Evolutionary conservation across 2,888 invertebrate species (phyloP), one percentile per base, ranked within the genome.

Genomic region (Suillia variegata): DNA sequence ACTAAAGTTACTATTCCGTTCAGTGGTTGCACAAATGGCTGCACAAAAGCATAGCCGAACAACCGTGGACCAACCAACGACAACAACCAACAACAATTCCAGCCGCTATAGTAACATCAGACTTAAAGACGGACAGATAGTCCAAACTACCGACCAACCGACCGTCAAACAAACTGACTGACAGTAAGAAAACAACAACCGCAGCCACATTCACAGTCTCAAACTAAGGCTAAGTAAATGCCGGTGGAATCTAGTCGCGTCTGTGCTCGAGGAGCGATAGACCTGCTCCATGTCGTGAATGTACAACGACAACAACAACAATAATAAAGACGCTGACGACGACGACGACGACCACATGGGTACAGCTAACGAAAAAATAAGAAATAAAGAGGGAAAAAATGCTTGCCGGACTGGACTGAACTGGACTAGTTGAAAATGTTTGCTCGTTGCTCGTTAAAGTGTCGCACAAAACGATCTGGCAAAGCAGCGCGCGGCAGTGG

Each of bases 401-500:
- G 31, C 31, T 31, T 6, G 6, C 6, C 12, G 12, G 31, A 31
- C 31, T 31, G 6, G 31, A n/a, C 15, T 6, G 38, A 34, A n/a
- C 58, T 50, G 13, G 56, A 48, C 26, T 33, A 33, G 47, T 57
- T 52, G 54, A 49, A n/a, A n/a, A 58, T 49, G 54, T 34, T 49
- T 22, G 54, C 22, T 49, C 15, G 22, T 17, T 10, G 54, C 58
- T 54, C 54, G 58, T 54, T 58, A 54, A 54, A 58, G 49, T 58
- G 58, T 54, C 58, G 54, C 59, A 51, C 59, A 58, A 58, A 54
- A 54, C 54, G 59, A 59, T 59, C 50, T 17, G n/a, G n/a, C n/a
- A n/a, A n/a, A n/a, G n/a, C n/a, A n/a, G n/a, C n/a, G n/a, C n/a
- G n/a, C n/a, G n/a, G n/a, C n/a, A n/a, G n/a, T n/a, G 49, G 59